These are phyloP conservation scores for Holacanthus passer DNA, from an alignment of 2,113 vertebrate genomes.

Conservation along the genomic window DNA sequence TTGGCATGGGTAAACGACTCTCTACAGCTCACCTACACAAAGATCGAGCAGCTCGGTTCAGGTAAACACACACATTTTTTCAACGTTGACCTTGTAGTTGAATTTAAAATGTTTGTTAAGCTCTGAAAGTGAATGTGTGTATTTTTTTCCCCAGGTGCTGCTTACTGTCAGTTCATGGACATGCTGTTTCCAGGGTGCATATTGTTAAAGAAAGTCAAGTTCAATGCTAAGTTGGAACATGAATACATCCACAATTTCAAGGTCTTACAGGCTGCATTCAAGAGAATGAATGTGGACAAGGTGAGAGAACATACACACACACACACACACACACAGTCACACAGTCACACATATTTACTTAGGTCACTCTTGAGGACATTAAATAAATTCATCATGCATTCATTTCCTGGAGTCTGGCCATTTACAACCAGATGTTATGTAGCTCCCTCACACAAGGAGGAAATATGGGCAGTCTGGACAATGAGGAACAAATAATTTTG, in stretches of 20 bases:
- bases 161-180: slow-evolving; percentile 99
- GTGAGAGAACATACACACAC: slow-evolving; percentile 79
- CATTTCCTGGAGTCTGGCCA: no score
- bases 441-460: no score
- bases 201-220: slow-evolving; percentile 95
- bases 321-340: neutral
- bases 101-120: neutral
- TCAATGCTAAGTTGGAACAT: slow-evolving; percentile 94
- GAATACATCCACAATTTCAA: slow-evolving; percentile 98
- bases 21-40: slow-evolving; percentile 94
- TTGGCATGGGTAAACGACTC: slow-evolving; percentile 98
- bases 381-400: no score
- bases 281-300: slow-evolving; percentile 98
- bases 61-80: slow-evolving; percentile 78
- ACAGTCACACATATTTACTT: no score
- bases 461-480: no score
- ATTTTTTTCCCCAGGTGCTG: slow-evolving; percentile 83
- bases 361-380: no score
- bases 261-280: slow-evolving; percentile 95
- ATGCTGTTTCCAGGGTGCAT: slow-evolving; percentile 97
- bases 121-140: neutral
- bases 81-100: accelerated
- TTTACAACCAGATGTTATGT: no score
- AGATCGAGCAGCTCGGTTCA: slow-evolving; percentile 96
- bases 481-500: no score